Base-by-base conservation (phyloP, 2,113 vertebrate genomes). In the Lamprotornis superbus region DNA sequence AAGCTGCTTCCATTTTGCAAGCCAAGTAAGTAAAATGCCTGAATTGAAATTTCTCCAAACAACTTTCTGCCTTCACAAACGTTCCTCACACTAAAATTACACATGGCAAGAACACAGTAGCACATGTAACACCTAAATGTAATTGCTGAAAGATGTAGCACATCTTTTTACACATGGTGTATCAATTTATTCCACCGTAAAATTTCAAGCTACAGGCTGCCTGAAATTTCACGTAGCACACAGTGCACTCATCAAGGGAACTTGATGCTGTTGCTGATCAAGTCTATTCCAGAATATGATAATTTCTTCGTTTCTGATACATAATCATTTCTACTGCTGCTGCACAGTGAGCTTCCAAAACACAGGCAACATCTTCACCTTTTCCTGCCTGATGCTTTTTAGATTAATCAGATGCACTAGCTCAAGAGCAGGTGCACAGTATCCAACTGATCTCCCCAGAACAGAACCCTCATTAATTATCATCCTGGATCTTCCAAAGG, bases 201-300 rank as follows among this genome's bases (percentile, higher is more conserved):
- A 84, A 49, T 37, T 52, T 74, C 37, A 78, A 39, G n/a, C 59
- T 21, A 28, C 1, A 4, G 39, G 30, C 30, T 87, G 44, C n/a
- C 46, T 87, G 50, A 27, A 35, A 63, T 70, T 68, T 89, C 63
- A 53, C 15, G 10, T 0, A 13, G 42, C 3, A 4, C 19, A 27
- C 0, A 21, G 14, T 22, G 20, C 20, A 35, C n/a, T 47, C 37
- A 24, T 11, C 21, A 79, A 79, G 28, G 57, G 18, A 92, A 61
- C 11, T 2, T 14, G 7, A 11, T 64, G 35, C 35, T 63, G 9
- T 2, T 1, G 2, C 63, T 50, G 44, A 64, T 33, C n/a, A 30
- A 55, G n/a, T 17, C 68, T 64, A 30, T 5, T 28, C 22, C 17
- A 65, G 44, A 65, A 56, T 3, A 27, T 0, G 5, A n/a, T 0